Evolutionary conservation across 2,113 vertebrate genomes (phyloP), one percentile per base, ranked within the genome.

Genomic region (Prionailurus bengalensis): DNA sequence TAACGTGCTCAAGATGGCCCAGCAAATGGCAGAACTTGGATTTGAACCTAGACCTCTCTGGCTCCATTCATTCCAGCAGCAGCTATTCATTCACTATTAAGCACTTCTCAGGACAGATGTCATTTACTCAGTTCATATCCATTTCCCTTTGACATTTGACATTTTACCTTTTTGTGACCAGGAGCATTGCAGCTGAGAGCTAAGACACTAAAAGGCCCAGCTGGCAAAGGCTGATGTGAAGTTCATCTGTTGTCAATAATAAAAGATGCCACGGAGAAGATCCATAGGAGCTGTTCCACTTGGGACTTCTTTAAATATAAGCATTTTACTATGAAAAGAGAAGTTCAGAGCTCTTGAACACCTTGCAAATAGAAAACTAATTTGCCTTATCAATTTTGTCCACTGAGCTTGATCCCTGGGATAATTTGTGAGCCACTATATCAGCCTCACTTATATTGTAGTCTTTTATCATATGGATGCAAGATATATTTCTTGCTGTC

Each of bases 361-460:
- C 80, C 86, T 95, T 97, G 58, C 14, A 73, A 95, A 92, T 78
- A 97, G 88, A 98, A 98, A 97, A 95, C 71, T 95, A 98, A 97
- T 97, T 97, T 97, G 25, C 58, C 82, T 97, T 98, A 97, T 97
- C 95, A 97, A 0, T 96, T 96, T 93, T 97, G 85, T 31, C 42
- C 82, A 65, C 53, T 63, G 53, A 79, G 94, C 71, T 88, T 97
- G 97, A 93, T 97, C 93, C 74, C 94, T 17, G 58, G 84, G 73
- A 96, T 97, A 98, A 98, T 97, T 97, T 97, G 84, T 63, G 39
- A 97, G 70, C n/a, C 55, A 76, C 36, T 82, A 1, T 93, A 81
- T 97, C 91, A 88, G 74, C 16, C 39, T 96, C 91, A 87, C 27
- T 78, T 92, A 73, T 88, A 96, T 81, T 96, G 70, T 95, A n/a